Evolutionary conservation across 2,888 invertebrate species (phyloP), one percentile per base, ranked within the genome.

Genomic region (Drosophila conformis): DNA sequence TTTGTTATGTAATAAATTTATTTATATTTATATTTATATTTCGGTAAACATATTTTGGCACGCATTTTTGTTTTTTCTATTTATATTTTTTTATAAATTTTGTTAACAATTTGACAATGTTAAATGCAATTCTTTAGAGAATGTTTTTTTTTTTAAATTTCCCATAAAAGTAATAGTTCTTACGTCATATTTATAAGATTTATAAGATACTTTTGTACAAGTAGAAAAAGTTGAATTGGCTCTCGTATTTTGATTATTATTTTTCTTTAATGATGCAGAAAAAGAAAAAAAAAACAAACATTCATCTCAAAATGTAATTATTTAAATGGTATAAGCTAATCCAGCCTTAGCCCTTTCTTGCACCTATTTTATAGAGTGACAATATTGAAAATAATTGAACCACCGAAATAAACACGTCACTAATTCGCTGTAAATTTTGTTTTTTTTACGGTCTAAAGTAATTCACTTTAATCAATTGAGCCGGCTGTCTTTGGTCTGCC

Each of bases 401-500:
- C 11, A 21, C 1, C 2, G 11, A 5, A 42, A 11, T 1, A 21
- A 21, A 0, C 11, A 5, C 21, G 2, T 21, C 21, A 21, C 5
- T 11, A 42, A 21, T 42, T 21, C 5, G 2, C 11, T 6, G 21
- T 21, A 21, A 42, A 6, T 0, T 11, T 21, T 33, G 33, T 33
- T 4, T 10, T n/a, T n/a, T 5, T 11, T n/a, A 11, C n/a, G 5
- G 13, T 1, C 40, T 11, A 11, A 0, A 4, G 10, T n/a, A 11
- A 11, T 21, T 21, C 40, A 61, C 58, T 67, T 49, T 73, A 51
- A 42, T 46, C 27, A 27, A 46, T 38, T 40, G 11, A 49, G 15
- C 46, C 46, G 18, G 56, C 13, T 25, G 31, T 27, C 7, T 48
- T n/a, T 8, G 46, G 7, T 60, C 48, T 69, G 46, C 51, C 77